Conservation (phyloP, 2,113 vertebrate genomes). For the Limnothrissa miodon region DNA sequence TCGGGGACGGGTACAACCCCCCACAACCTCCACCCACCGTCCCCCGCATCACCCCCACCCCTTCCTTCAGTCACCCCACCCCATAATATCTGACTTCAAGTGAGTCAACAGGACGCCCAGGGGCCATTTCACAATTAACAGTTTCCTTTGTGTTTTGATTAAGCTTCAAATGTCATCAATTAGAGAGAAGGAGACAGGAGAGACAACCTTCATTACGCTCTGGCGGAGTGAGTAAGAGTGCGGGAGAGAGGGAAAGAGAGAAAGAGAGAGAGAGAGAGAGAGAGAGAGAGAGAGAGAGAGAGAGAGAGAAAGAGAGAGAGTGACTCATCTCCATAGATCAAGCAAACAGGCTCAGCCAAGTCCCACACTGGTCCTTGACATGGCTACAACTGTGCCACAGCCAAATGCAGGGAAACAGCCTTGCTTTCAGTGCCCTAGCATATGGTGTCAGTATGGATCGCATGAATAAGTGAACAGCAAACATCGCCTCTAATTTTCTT, state of each 20-base stretch:
- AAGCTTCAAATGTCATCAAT: slow-evolving; percentile 59
- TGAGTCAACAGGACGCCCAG: slow-evolving; percentile 55
- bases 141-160: slow-evolving; percentile 55
- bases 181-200: slow-evolving; percentile 44
- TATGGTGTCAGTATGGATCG: neutral
- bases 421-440: neutral
- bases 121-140: slow-evolving; percentile 60
- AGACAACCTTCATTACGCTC: slow-evolving; percentile 45
- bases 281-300: neutral
- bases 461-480: neutral
- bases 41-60: slow-evolving; percentile 27
- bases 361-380: slow-evolving; percentile 47
- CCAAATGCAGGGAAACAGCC: neutral
- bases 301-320: neutral
- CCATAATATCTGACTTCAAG: slow-evolving; percentile 49
- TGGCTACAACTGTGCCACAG: slow-evolving; percentile 39
- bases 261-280: neutral
- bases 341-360: slow-evolving; percentile 24
- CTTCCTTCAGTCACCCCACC: slow-evolving; percentile 11
- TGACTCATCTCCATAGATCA: slow-evolving; percentile 42
- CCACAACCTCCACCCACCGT: neutral
- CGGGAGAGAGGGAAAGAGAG: neutral
- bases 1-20: slow-evolving; percentile 42
- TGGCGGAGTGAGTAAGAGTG: slow-evolving; percentile 44
- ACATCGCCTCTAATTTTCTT: neutral